Base-by-base conservation (phyloP, 1,140 invertebrate genomes). In the Leptinotarsa defecta region DNA sequence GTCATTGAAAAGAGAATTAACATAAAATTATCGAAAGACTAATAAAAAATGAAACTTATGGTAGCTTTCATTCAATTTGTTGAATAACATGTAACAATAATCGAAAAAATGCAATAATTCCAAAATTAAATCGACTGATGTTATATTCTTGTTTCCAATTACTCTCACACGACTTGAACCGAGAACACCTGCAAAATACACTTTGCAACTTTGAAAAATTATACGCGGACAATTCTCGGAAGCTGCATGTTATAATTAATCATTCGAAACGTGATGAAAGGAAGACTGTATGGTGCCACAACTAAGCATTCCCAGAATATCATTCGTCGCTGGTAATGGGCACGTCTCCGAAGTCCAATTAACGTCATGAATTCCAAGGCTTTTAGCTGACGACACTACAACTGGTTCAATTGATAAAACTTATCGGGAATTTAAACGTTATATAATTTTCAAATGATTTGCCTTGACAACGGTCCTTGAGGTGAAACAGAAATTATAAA, bases 241-340 rank as follows among this genome's bases (percentile, higher is more conserved):
- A 57, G 52, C 52, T 57, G 52, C 52, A 57, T 57, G 52, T 57
- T 57, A 57, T 57, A 57, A 57, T 57, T 57, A 57, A 57, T 57
- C 52, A 57, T 34, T 67, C 27, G 20, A 67, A 20, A 67, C 27
- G 64, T 34, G 20, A 15, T 34, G 22, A 67, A 15, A 20, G 64
- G 64, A 11, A 67, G 64, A 67, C 64, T 67, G 64, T 67, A 67
- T 67, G 64, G 64, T 67, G 64, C 64, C 64, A 67, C 27, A 15
- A 34, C 15, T 19, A 67, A 67, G 64, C 64, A 67, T 67, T 67
- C 52, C 52, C 52, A 57, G 52, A 34, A 22, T 67, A 34, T 24
- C 27, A 15, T 22, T n/a, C 27, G n/a, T 67, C 22, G 64, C 22
- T 67, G 64, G 15, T 67, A 34, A 22, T 15, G 22, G 64, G 64